Conservation (phyloP, 1,140 invertebrate species). For the Arion vulgaris region DNA sequence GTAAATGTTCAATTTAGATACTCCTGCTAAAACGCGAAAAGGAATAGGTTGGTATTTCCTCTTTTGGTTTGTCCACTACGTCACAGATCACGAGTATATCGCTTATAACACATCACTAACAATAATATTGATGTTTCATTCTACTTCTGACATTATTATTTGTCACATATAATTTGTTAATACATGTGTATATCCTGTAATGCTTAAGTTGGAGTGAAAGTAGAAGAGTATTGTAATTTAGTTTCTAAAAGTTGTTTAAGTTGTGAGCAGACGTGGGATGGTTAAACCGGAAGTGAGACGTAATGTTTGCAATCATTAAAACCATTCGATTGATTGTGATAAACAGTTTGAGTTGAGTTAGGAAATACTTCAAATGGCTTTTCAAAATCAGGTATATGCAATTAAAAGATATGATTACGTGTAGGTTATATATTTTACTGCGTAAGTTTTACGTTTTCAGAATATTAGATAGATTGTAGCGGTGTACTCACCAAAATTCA, state of each 20-base stretch:
- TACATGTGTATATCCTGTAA: neutral
- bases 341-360: neutral
- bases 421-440: too few species aligned
- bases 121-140: constrained; percentile 14
- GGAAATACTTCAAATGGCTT: too few species aligned
- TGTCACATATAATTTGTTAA: neutral
- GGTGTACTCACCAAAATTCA: too few species aligned
- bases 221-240: too few species aligned
- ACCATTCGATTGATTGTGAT: neutral
- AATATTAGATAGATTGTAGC: too few species aligned
- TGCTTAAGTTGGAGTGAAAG: neutral
- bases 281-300: neutral
- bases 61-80: constrained; percentile 7
- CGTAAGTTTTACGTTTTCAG: too few species aligned
- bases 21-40: neutral
- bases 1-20: too few species aligned
- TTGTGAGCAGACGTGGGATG: neutral
- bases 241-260: neutral
- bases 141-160: neutral
- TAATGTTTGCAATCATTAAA: neutral
- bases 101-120: neutral
- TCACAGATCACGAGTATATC: constrained; percentile 36
- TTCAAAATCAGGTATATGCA: constrained; percentile 35
- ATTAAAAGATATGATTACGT: neutral
- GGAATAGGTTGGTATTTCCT: constrained; percentile 15